Percentiles rank a stretch among this genome's conserved stretches.
phyloP scores from a whole-genome alignment of 2,113 vertebrate genomes.

The Dolichallabes microphthalmus region DNA sequence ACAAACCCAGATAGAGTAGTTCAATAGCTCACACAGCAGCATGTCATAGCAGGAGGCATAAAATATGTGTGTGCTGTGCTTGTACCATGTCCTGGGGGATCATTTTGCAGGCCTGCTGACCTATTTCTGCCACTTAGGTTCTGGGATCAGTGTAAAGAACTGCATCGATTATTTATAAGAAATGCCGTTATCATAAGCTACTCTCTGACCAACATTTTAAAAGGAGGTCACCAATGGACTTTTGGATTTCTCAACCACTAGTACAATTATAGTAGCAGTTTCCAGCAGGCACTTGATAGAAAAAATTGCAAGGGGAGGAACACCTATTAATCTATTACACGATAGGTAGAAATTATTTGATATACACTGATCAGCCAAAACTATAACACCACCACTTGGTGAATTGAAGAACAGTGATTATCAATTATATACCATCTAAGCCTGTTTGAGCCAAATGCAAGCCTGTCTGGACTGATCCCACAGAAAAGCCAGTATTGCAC shows the following conservation, averaged over 20 bases:
- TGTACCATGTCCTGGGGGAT: constrained; percentile 1
- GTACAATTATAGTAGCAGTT: background rate
- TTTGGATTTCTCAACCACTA: background rate
- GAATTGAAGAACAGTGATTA: too few relatives aligned
- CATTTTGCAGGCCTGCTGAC: constrained; percentile 45
- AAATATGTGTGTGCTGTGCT: background rate
- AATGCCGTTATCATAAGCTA: constrained; percentile 17
- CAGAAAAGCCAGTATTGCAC: too few relatives aligned
- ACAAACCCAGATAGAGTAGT: background rate
- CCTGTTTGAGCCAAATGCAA: too few relatives aligned
- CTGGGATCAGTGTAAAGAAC: background rate
- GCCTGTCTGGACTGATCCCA: too few relatives aligned
- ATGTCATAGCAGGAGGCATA: background rate
- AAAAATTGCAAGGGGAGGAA: background rate
- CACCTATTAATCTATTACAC: background rate
- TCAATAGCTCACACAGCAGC: constrained; percentile 12
- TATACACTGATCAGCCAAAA: background rate
- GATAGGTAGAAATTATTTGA: background rate
- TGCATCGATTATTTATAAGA: constrained; percentile 39
- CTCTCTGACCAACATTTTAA: constrained; percentile 27
- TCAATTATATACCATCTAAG: too few relatives aligned
- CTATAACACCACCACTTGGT: too few relatives aligned
- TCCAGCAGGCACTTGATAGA: background rate
- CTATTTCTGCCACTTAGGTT: constrained; percentile 42
- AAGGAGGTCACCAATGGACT: constrained; percentile 30